A percentile compares a stretch with the other conserved stretches of the same genome.
Evolutionary conservation across 2,888 invertebrate genomes (phyloP).

Genomic region (Cerastoderma edule): DNA sequence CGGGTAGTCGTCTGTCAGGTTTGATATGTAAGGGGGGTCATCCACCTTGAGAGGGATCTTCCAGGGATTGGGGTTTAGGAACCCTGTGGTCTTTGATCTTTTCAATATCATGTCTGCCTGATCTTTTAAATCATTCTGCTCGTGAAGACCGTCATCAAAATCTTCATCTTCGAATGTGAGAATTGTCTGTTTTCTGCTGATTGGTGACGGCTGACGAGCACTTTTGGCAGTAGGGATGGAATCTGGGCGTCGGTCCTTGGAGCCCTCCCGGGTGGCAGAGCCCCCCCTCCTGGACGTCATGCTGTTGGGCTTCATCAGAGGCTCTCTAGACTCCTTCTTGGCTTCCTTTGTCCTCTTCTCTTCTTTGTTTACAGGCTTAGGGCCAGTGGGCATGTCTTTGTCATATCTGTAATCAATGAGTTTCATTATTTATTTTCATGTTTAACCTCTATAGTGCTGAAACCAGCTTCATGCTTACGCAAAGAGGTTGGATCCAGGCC

Average conservation of each 20-base stretch:
- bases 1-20: slow-evolving; percentile 81
- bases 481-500: too few species aligned
- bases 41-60: slow-evolving; percentile 75
- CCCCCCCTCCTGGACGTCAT: slow-evolving; percentile 38
- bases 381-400: slow-evolving; percentile 53
- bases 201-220: slow-evolving; percentile 37
- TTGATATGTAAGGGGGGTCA: slow-evolving; percentile 71
- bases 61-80: slow-evolving; percentile 71
- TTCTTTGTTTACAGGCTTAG: slow-evolving; percentile 33
- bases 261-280: slow-evolving; percentile 9
- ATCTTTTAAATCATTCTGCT: slow-evolving; percentile 33
- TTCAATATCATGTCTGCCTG: slow-evolving; percentile 27
- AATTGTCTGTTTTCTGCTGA: slow-evolving; percentile 52
- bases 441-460: too few species aligned
- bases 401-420: slow-evolving; percentile 47
- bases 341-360: slow-evolving; percentile 30
- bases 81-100: slow-evolving; percentile 54
- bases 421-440: too few species aligned
- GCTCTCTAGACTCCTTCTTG: slow-evolving; percentile 38
- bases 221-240: slow-evolving; percentile 47
- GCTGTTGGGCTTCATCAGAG: slow-evolving; percentile 67
- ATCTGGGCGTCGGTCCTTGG: slow-evolving; percentile 39
- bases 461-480: too few species aligned
- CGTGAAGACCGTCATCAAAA: slow-evolving; percentile 43
- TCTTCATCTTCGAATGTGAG: slow-evolving; percentile 45